phyloP scores from a whole-genome alignment of 1,140 invertebrate species.

The Homarus americanus region DNA sequence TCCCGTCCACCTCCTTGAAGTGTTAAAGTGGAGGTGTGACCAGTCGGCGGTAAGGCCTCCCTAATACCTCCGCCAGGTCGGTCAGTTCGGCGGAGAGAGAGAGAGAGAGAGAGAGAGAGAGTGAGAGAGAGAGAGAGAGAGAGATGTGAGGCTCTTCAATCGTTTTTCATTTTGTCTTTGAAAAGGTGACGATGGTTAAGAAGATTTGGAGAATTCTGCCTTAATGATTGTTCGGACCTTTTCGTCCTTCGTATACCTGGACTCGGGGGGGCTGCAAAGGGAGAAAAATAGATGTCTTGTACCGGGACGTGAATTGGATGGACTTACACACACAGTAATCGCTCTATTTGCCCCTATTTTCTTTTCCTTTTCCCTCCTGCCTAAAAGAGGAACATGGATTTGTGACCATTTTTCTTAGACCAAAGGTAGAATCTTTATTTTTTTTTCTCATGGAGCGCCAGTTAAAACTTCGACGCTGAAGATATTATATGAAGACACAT shows the following conservation, averaged over 20 bases:
- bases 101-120: slow-evolving; percentile 11
- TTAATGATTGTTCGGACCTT: slow-evolving; percentile 64
- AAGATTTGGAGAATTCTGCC: slow-evolving; percentile 46
- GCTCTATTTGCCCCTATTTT: slow-evolving; percentile 40
- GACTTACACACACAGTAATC: slow-evolving; percentile 52
- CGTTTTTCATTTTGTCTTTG: slow-evolving; percentile 70
- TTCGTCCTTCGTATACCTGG: slow-evolving; percentile 58
- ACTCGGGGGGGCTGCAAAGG: slow-evolving; percentile 1
- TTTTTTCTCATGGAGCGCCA: too few species aligned
- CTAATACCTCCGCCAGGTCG: too few species aligned
- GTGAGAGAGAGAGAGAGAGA: not conserved
- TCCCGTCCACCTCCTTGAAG: too few species aligned
- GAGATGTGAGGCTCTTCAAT: slow-evolving; percentile 50
- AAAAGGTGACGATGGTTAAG: slow-evolving; percentile 68
- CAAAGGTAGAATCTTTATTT: not conserved
- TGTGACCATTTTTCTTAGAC: too few species aligned
- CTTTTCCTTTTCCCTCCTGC: slow-evolving; percentile 10
- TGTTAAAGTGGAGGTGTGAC: too few species aligned
- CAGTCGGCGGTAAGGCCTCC: too few species aligned
- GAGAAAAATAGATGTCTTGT: slow-evolving; percentile 51
- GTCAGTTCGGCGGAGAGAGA: not conserved
- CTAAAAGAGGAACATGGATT: not conserved
- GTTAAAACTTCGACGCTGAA: too few species aligned
- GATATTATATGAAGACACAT: too few species aligned
- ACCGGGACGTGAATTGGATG: slow-evolving; percentile 46